These are phyloP conservation scores for Hirtodrosophila histrioides DNA, from an alignment of 2,888 invertebrate genomes.

Conservation along the genomic window DNA sequence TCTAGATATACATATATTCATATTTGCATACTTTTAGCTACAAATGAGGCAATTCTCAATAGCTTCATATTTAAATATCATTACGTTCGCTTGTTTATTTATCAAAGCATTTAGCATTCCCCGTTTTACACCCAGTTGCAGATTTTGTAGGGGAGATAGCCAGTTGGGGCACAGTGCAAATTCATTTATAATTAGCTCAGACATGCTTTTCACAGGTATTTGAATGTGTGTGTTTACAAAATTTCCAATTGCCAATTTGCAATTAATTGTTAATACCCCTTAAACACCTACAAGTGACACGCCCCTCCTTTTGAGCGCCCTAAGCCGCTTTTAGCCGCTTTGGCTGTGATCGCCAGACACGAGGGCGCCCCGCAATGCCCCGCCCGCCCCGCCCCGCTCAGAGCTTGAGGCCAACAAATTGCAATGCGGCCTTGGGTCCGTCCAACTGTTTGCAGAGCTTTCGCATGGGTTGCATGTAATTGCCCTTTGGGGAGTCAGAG, in stretches of 20 bases:
- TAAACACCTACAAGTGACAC: conserved; percentile 15
- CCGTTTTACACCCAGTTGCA: conserved; percentile 44
- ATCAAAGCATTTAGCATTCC: conserved; percentile 33
- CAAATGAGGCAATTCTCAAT: conserved; percentile 21
- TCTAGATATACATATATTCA: conserved; percentile 5
- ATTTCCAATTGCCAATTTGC: conserved; percentile 25
- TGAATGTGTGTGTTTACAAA: conserved; percentile 8
- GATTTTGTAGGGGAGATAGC: too few relatives aligned
- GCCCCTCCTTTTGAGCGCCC: conserved; percentile 24
- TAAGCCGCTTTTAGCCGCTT: conserved; percentile 21
- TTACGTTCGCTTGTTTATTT: conserved; percentile 37
- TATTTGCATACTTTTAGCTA: background rate
- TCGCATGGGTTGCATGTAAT: conserved; percentile 57
- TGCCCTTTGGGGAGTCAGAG: conserved; percentile 23
- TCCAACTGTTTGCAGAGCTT: conserved; percentile 18
- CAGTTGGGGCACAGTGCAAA: conserved; percentile 41
- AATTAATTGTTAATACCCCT: conserved; percentile 21
- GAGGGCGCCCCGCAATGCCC: conserved; percentile 27
- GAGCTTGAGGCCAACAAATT: conserved; percentile 35
- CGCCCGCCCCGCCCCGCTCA: background rate
- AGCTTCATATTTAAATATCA: conserved; percentile 32
- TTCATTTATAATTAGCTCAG: conserved; percentile 51
- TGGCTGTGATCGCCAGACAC: conserved; percentile 41
- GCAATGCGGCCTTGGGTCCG: conserved; percentile 36
- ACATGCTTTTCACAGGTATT: background rate